Base-by-base conservation (phyloP, 2,888 invertebrate genomes). In the Sphaeridia pumilis region DNA sequence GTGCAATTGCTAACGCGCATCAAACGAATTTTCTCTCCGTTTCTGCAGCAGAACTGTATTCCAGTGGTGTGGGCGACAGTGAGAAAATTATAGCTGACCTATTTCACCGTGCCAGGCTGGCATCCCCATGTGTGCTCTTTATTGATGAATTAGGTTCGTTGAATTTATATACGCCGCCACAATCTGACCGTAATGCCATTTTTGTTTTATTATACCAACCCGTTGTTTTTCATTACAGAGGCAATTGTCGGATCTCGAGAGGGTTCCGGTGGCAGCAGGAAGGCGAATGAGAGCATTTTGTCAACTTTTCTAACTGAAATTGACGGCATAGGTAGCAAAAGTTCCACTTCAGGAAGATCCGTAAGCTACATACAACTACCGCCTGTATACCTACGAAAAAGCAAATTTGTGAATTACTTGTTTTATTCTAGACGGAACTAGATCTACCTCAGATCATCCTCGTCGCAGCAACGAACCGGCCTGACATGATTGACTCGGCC, bases 381-480 rank as follows among this genome's bases (percentile, higher is more conserved):
- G n/a, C n/a, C n/a, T n/a, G n/a, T n/a, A n/a, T n/a, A n/a, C n/a
- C n/a, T n/a, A n/a, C n/a, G n/a, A n/a, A n/a, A n/a, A n/a, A n/a
- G n/a, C n/a, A n/a, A n/a, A n/a, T n/a, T n/a, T n/a, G n/a, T n/a
- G n/a, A n/a, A n/a, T n/a, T n/a, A n/a, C n/a, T n/a, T n/a, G n/a
- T 35, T 34, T 20, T 47, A 10, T 21, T 41, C 10, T 25, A 26
- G 43, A 25, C 12, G 5, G 44, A 41, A 49, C 34, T 36, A 35
- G 54, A 56, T 26, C 55, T 56, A 12, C 58, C 58, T 17, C 35
- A 72, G 41, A 76, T 78, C 2, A 68, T 80, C 2, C 76, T 81
- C 1, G 75, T 81, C 26, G 81, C 76, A 3, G 80, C 81, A 7
- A 81, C 80, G 36, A 81, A 81, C 69, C 72, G 80, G 10, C 80